Evolutionary conservation across 23 tunicate genomes (phyloP).

Genomic region (Styela clava): DNA sequence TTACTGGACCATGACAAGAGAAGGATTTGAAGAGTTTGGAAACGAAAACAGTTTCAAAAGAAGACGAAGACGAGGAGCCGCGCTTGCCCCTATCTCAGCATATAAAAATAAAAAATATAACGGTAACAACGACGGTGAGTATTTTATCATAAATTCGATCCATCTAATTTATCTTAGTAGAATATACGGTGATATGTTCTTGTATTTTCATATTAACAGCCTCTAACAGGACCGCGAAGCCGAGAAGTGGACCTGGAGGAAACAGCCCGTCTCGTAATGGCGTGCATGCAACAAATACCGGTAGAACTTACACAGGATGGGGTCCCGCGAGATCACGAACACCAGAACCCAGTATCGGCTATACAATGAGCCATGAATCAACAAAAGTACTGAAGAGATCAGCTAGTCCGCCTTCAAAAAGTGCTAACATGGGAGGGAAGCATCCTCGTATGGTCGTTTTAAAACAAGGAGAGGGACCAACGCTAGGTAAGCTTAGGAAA

Average conservation of each 20-base stretch:
- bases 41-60: constrained; percentile 96
- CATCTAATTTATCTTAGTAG: no score
- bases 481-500: constrained; percentile 39
- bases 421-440: constrained; percentile 20
- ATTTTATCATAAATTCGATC: neutral
- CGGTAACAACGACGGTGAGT: constrained; percentile 53
- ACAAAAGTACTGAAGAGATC: constrained; percentile 55
- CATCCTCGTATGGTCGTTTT: constrained; percentile 76
- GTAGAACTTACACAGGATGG: constrained; percentile 1
- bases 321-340: constrained; percentile 9
- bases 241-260: neutral
- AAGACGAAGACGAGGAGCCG: constrained; percentile 79
- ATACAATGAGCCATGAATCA: neutral
- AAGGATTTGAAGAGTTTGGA: constrained; percentile 93
- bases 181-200: no score
- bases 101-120: constrained; percentile 62
- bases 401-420: constrained; percentile 52
- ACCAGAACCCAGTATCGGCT: constrained; percentile 13
- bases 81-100: constrained; percentile 82
- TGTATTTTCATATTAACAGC: no score
- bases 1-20: constrained; percentile 95
- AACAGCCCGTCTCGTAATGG: neutral
- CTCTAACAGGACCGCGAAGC: neutral
- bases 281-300: neutral
- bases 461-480: constrained; percentile 92